A percentile compares a stretch with the other conserved stretches of the same genome.
Conservation (phyloP, 2,888 invertebrate species). For the Harmothoe impar region DNA sequence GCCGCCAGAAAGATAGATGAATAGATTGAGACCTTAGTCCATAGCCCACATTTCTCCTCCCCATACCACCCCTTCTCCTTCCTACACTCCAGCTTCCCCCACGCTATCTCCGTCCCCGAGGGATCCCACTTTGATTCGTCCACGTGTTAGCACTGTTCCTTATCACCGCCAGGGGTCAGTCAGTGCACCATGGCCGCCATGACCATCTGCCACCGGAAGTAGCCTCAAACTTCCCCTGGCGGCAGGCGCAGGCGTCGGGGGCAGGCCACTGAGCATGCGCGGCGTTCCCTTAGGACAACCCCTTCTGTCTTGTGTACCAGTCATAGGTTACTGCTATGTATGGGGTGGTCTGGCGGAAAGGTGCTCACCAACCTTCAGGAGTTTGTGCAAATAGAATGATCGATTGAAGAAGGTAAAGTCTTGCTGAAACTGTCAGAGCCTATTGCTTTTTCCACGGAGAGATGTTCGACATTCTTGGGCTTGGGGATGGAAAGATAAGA, state of each 20-base stretch:
- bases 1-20: no score
- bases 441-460: no score
- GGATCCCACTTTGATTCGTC: neutral
- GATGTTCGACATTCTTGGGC: no score
- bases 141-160: neutral
- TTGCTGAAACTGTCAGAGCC: no score
- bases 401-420: no score
- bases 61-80: neutral
- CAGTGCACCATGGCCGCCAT: slow-evolving; percentile 2
- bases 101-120: neutral
- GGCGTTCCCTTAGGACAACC: neutral
- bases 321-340: no score
- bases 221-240: neutral
- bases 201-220: slow-evolving; percentile 22
- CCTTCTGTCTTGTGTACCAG: no score
- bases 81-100: neutral
- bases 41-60: neutral
- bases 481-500: no score
- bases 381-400: no score
- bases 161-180: neutral
- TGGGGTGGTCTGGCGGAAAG: no score
- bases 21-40: no score
- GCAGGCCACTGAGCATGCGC: neutral
- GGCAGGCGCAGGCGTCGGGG: neutral
- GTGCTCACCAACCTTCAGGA: no score